Evolutionary conservation across 2,113 vertebrate species (phyloP).

Genomic region (Tetraodon nigroviridis): DNA sequence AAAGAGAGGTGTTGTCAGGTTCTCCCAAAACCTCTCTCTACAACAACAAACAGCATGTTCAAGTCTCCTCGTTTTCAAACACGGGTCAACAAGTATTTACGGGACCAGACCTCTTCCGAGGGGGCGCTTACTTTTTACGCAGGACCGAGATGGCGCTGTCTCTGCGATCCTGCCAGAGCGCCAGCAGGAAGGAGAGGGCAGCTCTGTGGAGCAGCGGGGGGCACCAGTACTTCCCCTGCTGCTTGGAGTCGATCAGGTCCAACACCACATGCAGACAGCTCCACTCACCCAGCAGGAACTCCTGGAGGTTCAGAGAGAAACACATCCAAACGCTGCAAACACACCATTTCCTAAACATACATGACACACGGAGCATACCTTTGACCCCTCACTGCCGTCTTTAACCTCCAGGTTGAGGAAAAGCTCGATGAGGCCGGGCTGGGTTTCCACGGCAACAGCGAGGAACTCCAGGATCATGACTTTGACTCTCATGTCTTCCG

Average conservation of each 20-base stretch:
- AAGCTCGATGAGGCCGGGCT: slow-evolving; percentile 95
- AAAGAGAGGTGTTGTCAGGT: slow-evolving; percentile 89
- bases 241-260: slow-evolving; percentile 86
- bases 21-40: slow-evolving; percentile 95
- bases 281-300: slow-evolving; percentile 90
- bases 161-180: slow-evolving; percentile 94
- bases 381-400: slow-evolving; percentile 84
- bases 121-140: slow-evolving; percentile 79
- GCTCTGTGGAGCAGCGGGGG: slow-evolving; percentile 89
- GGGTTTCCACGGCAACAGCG: slow-evolving; percentile 93
- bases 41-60: not conserved
- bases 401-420: slow-evolving; percentile 94
- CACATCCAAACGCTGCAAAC: too few species aligned
- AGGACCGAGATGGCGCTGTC: slow-evolving; percentile 95
- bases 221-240: slow-evolving; percentile 91
- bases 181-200: slow-evolving; percentile 90
- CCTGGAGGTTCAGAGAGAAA: slow-evolving; percentile 64
- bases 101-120: not conserved
- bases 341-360: too few species aligned
- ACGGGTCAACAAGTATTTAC: not conserved
- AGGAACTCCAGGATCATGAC: slow-evolving; percentile 98
- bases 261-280: slow-evolving; percentile 92
- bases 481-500: slow-evolving; percentile 96
- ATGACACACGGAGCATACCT: slow-evolving; percentile 71
- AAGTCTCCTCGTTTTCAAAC: not conserved